These are phyloP conservation scores for Schizaphis graminum DNA, from an alignment of 2,888 invertebrate species.

Conservation along the genomic window DNA sequence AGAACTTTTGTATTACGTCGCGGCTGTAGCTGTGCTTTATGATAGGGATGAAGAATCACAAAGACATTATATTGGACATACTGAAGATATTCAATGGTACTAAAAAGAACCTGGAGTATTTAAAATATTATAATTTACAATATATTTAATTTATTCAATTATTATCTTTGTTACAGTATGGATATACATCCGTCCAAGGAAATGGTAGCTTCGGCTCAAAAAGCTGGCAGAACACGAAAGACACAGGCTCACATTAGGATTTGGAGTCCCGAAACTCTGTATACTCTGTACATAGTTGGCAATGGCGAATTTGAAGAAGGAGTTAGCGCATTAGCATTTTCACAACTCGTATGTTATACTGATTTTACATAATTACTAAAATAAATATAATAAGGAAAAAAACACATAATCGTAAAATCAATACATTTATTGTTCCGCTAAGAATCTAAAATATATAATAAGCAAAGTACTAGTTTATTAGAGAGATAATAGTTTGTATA, in stretches of 20 bases:
- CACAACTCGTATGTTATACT: slow-evolving; percentile 79
- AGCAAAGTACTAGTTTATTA: not conserved
- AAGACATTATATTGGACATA: slow-evolving; percentile 91
- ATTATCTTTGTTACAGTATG: slow-evolving; percentile 75
- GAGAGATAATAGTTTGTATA: not conserved
- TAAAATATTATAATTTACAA: slow-evolving; percentile 22
- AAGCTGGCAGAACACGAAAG: slow-evolving; percentile 85
- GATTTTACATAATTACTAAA: not conserved
- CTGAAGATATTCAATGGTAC: slow-evolving; percentile 93
- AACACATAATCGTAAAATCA: too few relatives aligned
- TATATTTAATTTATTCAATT: not conserved
- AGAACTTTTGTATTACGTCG: slow-evolving; percentile 93
- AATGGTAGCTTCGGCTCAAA: slow-evolving; percentile 91
- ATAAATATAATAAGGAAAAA: not conserved
- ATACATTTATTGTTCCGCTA: too few relatives aligned
- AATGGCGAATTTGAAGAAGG: slow-evolving; percentile 91
- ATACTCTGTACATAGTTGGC: slow-evolving; percentile 90
- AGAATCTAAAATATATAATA: too few relatives aligned
- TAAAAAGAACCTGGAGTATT: slow-evolving; percentile 58
- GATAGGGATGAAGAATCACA: slow-evolving; percentile 90
- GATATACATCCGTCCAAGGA: slow-evolving; percentile 90
- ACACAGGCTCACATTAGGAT: slow-evolving; percentile 91
- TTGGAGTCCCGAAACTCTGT: slow-evolving; percentile 91
- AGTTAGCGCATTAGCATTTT: slow-evolving; percentile 90
- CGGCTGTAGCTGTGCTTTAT: slow-evolving; percentile 89